A percentile compares a stretch with the other conserved stretches of the same genome.
Evolutionary conservation across 2,888 invertebrate species (phyloP).

Genomic region (Lordiphosa fenestrarum): DNA sequence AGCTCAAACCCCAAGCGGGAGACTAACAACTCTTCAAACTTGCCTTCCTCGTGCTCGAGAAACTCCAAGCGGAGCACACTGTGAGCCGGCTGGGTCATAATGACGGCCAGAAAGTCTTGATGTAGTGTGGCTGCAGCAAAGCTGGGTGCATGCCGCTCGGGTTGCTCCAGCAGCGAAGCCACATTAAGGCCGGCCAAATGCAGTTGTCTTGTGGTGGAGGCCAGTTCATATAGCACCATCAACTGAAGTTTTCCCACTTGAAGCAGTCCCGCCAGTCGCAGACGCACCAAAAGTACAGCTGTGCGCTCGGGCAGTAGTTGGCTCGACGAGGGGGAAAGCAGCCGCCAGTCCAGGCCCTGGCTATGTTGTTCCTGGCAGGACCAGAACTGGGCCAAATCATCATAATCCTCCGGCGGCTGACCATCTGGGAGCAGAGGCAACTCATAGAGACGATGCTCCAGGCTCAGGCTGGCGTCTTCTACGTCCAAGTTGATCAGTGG

Average conservation of each 20-base stretch:
- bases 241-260: conserved; percentile 32
- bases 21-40: conserved; percentile 58
- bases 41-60: conserved; percentile 7
- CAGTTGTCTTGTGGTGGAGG: conserved; percentile 19
- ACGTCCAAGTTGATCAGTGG: conserved; percentile 36
- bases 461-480: conserved; percentile 17
- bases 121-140: conserved; percentile 60
- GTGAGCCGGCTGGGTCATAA: conserved; percentile 54
- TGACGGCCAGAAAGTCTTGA: conserved; percentile 74
- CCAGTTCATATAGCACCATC: conserved; percentile 41
- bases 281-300: conserved; percentile 62
- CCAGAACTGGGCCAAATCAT: conserved; percentile 57
- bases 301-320: conserved; percentile 69
- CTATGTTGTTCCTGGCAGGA: conserved; percentile 42
- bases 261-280: conserved; percentile 50
- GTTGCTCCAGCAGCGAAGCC: conserved; percentile 41
- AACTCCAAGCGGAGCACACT: conserved; percentile 50
- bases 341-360: conserved; percentile 37
- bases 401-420: conserved; percentile 49
- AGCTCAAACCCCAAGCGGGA: conserved; percentile 46
- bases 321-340: neutral
- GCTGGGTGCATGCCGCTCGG: conserved; percentile 42
- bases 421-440: conserved; percentile 48
- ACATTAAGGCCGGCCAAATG: conserved; percentile 46
- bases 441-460: conserved; percentile 66